Evolutionary conservation across 1,140 invertebrate genomes (phyloP), one percentile per base, ranked within the genome.

Genomic region (Pseudachorutes palmiensis): DNA sequence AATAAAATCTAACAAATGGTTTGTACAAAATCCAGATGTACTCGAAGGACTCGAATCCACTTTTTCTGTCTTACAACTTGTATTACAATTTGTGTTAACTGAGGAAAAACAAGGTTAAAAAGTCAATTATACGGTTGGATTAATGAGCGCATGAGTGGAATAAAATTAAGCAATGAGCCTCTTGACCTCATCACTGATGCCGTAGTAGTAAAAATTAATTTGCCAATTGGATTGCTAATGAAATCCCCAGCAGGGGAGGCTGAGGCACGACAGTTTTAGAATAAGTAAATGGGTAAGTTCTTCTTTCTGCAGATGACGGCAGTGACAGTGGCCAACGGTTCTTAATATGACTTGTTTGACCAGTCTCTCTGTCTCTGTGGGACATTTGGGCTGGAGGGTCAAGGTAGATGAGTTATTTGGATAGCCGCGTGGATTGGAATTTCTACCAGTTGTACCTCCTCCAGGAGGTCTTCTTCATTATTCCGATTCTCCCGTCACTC

Each of bases 1-100:
- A 45, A 12, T 12, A 45, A 45, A 45, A 45, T 45, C 19, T 45
- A 45, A 45, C 36, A 45, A 45, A 19, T 9, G 19, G 19, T 45
- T 45, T 45, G 36, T 45, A 55, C 51, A 24, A 55, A 55, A 16
- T 24, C 51, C 24, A 55, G 51, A 55, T 55, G 5, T 22, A 55
- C 5, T 19, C 51, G 24, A 55, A 19, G 19, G 36, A 45, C 9
- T 45, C 19, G 9, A 12, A 12, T 45, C 36, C 36, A 19, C 36
- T 19, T 45, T 19, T 19, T 45, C 36, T 19, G 19, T 45, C 19
- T 19, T 9, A 12, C 9, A 55, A 19, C 5, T 19, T 16, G 24
- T 19, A 55, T 24, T 14, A 5, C 24, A 55, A 55, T 16, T 16
- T 55, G 5, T 24, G 5, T 14, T 16, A 26, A 26, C 51, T 26